Evolutionary conservation across 2,888 invertebrate species (phyloP).

Genomic region (Marronus borbonicus): DNA sequence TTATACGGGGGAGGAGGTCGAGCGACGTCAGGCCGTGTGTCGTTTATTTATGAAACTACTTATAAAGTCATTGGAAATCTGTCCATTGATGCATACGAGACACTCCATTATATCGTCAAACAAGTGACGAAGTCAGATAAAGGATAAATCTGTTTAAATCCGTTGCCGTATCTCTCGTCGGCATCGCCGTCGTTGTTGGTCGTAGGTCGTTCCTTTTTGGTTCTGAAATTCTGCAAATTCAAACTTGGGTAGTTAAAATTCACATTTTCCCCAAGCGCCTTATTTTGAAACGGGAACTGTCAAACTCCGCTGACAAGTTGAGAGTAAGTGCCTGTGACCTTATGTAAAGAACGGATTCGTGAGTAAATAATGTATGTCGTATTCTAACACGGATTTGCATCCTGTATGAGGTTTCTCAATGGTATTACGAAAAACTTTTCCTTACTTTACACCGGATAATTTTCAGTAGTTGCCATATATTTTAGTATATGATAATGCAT

Average conservation of each 20-base stretch:
- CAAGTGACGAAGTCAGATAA: constrained; percentile 37
- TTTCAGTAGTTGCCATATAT: too few relatives aligned
- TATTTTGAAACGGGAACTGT: constrained; percentile 52
- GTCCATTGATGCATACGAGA: constrained; percentile 36
- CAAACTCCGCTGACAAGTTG: constrained; percentile 52
- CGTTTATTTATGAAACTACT: constrained; percentile 45
- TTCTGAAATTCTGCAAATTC: constrained; percentile 51
- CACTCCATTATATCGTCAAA: constrained; percentile 38
- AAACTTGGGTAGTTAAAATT: constrained; percentile 56
- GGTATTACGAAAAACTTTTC: too few relatives aligned
- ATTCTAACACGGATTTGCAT: too few relatives aligned
- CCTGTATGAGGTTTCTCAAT: too few relatives aligned
- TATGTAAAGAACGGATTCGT: constrained; percentile 45
- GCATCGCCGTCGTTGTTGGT: background rate
- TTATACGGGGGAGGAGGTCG: background rate
- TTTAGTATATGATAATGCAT: too few relatives aligned
- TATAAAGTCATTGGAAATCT: constrained; percentile 43
- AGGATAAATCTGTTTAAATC: constrained; percentile 46
- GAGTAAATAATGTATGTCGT: too few relatives aligned
- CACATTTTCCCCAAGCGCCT: constrained; percentile 46
- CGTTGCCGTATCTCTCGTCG: constrained; percentile 5
- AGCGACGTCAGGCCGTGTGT: background rate
- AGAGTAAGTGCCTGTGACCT: constrained; percentile 50
- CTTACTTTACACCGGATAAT: too few relatives aligned
- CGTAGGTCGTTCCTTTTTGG: background rate